Evolutionary conservation across 1,140 invertebrate genomes (phyloP), one percentile per base, ranked within the genome.

Genomic region (Druon quercuslanigerum): DNA sequence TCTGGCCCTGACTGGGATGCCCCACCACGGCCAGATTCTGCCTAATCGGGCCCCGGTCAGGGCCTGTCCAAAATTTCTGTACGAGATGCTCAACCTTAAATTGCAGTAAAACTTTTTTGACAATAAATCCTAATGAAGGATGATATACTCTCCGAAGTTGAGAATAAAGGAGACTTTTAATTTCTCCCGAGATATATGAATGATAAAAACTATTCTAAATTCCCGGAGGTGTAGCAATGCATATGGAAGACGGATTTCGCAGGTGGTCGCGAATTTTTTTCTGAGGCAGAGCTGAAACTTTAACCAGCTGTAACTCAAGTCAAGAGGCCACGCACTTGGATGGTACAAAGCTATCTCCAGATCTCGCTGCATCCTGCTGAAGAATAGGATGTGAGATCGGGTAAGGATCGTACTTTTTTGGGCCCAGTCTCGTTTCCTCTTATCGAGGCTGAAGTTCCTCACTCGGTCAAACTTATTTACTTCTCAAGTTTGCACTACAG

Each of bases 271-370:
- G 74, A 75, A 85, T 75, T 85, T 85, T 85, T 81, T 51, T 84
- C 74, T 74, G 46, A 66, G 56, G 51, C 54, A 40, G 60, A 78
- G 77, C 40, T 86, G 84, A 86, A 86, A 85, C 83, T 82, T 84
- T 84, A 84, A 80, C 84, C 84, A 84, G 84, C 82, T 80, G 84
- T 85, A 86, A 86, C 79, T 86, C 83, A 86, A 86, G 82, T 84
- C 80, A 86, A 84, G 82, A 78, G 83, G 83, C 83, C 76, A 85
- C 84, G 82, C 82, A 86, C 84, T 84, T 80, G 83, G 79, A 80
- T 77, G 80, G 54, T 75, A 86, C 83, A 84, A 86, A 86, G 84
- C 84, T 86, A 86, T 86, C 84, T 84, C 52, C 73, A 76, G 82
- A 86, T 86, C 84, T 86, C 57, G 74, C 82, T 83, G 85, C 83